phyloP scores from a whole-genome alignment of 2,888 invertebrate species.

The Cheilosia vulpina region DNA sequence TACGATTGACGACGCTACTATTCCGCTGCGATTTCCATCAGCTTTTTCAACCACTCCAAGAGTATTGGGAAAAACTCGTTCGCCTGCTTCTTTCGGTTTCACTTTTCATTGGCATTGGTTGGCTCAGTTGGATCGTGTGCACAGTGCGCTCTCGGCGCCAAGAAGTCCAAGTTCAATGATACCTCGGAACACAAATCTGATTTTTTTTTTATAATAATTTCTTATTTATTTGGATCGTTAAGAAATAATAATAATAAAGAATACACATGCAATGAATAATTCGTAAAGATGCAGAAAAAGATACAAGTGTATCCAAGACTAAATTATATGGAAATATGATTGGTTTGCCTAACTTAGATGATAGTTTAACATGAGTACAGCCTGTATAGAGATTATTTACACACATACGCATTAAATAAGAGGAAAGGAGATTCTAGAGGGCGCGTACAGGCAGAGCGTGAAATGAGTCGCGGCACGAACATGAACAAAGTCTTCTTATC shows the following conservation, averaged over 20 bases:
- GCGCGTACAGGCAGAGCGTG: not conserved
- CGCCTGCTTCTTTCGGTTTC: conserved; percentile 65
- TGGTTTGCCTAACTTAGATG: conserved; percentile 65
- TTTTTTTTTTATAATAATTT: conserved; percentile 42
- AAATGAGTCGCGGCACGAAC: conserved; percentile 14
- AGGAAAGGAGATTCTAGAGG: not conserved
- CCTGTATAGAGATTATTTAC: conserved; percentile 69
- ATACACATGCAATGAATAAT: conserved; percentile 63
- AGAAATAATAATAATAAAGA: conserved; percentile 20
- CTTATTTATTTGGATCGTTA: conserved; percentile 64
- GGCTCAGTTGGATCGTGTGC: not conserved
- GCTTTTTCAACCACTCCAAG: conserved; percentile 17
- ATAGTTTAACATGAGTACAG: conserved; percentile 71
- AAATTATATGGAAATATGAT: conserved; percentile 56
- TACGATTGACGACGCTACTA: conserved; percentile 53
- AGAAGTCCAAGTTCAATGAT: conserved; percentile 73
- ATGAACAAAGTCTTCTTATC: conserved; percentile 63
- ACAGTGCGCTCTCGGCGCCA: conserved; percentile 15
- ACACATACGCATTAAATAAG: conserved; percentile 56
- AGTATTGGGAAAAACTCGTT: conserved; percentile 47
- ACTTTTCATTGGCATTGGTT: conserved; percentile 69
- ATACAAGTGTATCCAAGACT: conserved; percentile 62
- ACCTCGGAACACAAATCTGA: conserved; percentile 14
- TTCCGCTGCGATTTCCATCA: conserved; percentile 14
- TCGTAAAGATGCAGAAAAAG: conserved; percentile 52